Base-by-base conservation (phyloP, 2,113 vertebrate genomes). In the Lichenostomus cassidix region DNA sequence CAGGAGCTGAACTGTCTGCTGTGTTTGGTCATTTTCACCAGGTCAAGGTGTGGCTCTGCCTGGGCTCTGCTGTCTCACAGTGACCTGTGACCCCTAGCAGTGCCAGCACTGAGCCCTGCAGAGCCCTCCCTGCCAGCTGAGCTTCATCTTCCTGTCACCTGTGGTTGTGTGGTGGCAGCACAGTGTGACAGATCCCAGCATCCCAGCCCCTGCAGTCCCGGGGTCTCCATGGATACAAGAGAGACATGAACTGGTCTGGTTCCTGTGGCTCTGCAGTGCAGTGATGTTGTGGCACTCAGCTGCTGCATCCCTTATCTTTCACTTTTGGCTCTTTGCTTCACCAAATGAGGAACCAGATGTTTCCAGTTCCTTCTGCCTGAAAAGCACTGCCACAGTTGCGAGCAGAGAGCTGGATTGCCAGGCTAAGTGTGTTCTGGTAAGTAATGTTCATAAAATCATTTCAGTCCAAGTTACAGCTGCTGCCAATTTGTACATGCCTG, bases 281-380 rank as follows among this genome's bases (percentile, higher is more conserved):
- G 20, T 24, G 74, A 52, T 0, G 0, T 6, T 19, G 41, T 23
- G 52, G 18, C 62, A 23, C 63, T 67, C 2, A 3, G 74, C 71
- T 74, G 64, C 87, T 80, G 29, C 0, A 0, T 11, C 62, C 67
- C 71, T 68, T 5, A 20, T 52, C 52, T 78, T 86, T 35, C 52
- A 47, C 44, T 92, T 63, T 31, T 35, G 70, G 44, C 41, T 78
- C 76, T 86, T 68, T 3, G 13, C 62, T 60, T 60, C 64, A 81
- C 31, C 71, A 75, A 68, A 52, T 0, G 14, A 89, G 81, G 87
- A 95, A 87, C 56, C 77, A 91, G 73, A 75, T 46, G n/a, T 71
- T 92, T 89, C 89, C 70, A 84, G 89, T 71, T 97, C 83, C 76
- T 65, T 67, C 83, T 92, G 60, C 24, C 12, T 0, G 22, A 74